Evolutionary conservation across 2,888 invertebrate genomes (phyloP).

Genomic region (Phengaris arion): DNA sequence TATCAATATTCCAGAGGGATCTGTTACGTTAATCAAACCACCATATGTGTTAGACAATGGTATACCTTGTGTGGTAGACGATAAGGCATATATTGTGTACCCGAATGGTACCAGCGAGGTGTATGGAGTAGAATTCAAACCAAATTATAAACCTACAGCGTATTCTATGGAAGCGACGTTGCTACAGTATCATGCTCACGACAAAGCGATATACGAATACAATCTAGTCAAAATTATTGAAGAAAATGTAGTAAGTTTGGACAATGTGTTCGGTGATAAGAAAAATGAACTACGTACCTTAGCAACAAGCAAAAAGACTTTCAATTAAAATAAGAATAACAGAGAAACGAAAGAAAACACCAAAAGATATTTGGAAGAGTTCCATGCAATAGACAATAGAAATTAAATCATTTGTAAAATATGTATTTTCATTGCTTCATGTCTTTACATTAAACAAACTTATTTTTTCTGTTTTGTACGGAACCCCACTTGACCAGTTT

Average conservation of each 20-base stretch:
- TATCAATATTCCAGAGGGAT: conserved; percentile 51
- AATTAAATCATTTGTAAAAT: no score
- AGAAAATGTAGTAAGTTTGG: background rate
- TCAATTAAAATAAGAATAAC: background rate
- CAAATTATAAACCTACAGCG: conserved; percentile 51
- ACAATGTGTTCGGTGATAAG: conserved; percentile 4
- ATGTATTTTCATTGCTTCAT: no score
- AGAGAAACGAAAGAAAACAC: no score
- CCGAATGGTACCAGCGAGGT: conserved; percentile 50
- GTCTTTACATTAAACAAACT: no score
- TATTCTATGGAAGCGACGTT: conserved; percentile 52
- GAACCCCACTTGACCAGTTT: no score
- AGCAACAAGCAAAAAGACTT: background rate
- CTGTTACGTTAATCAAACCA: conserved; percentile 50
- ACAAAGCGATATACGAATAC: conserved; percentile 63
- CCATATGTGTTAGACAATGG: conserved; percentile 50
- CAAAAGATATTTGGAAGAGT: no score
- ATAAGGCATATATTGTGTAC: conserved; percentile 47
- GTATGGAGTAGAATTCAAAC: conserved; percentile 43
- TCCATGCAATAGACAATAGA: no score
- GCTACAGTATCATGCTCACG: conserved; percentile 55
- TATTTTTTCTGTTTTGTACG: no score
- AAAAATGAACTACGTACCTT: background rate
- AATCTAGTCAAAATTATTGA: conserved; percentile 43
- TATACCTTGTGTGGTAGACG: conserved; percentile 48